Evolutionary conservation across 2,797 vertebrate genomes (phyloP).

Genomic region (Squalus acanthias): DNA sequence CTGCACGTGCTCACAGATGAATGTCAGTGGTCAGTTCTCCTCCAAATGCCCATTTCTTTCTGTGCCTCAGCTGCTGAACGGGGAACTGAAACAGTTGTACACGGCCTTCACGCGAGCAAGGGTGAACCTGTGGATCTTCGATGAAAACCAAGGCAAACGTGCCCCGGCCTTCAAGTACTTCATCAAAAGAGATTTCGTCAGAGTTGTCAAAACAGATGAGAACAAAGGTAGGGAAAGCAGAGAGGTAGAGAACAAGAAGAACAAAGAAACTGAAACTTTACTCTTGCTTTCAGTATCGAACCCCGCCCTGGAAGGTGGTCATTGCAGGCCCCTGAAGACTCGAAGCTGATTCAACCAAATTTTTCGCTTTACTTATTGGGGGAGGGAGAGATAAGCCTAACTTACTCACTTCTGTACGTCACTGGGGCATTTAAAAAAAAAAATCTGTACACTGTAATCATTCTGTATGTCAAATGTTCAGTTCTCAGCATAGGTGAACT

Average conservation of each 20-base stretch:
- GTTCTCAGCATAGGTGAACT: background rate
- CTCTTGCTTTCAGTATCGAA: background rate
- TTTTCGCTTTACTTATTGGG: background rate
- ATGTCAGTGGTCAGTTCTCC: background rate
- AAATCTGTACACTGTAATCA: background rate
- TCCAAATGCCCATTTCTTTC: background rate
- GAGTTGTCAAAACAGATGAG: slow-evolving; percentile 64
- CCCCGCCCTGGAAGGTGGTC: background rate
- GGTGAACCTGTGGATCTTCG: slow-evolving; percentile 74
- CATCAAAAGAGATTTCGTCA: slow-evolving; percentile 56
- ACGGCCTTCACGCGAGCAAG: slow-evolving; percentile 69
- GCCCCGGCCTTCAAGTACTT: slow-evolving; percentile 68
- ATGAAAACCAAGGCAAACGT: slow-evolving; percentile 63
- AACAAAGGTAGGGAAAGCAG: slow-evolving; percentile 57
- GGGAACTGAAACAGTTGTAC: slow-evolving; percentile 69
- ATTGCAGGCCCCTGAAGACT: background rate
- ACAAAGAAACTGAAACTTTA: background rate
- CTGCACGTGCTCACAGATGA: background rate
- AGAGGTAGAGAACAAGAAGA: background rate
- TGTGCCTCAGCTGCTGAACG: slow-evolving; percentile 61
- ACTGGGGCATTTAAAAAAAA: background rate
- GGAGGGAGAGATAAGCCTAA: background rate
- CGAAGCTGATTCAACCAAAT: background rate
- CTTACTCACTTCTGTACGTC: background rate
- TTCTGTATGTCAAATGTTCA: background rate